Percentiles rank a stretch among this genome's conserved stretches.
phyloP scores from a whole-genome alignment of 2,797 vertebrate species.

The Syngnathus acus region DNA sequence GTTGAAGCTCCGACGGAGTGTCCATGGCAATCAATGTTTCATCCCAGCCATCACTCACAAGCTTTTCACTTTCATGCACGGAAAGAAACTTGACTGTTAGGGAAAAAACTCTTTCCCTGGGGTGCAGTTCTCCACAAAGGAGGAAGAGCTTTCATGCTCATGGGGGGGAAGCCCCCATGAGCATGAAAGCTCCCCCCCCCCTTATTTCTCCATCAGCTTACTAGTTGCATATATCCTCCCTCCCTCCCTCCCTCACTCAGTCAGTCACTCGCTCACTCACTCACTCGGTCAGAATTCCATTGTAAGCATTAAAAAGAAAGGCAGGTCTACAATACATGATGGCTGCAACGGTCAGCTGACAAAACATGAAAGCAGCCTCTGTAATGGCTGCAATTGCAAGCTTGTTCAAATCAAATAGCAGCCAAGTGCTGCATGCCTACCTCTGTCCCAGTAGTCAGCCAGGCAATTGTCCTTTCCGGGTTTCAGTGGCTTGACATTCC shows the following conservation, averaged over 20 bases:
- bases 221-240: no score
- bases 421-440: background rate
- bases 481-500: no score
- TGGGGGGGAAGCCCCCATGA: no score
- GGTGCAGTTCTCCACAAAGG: background rate
- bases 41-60: background rate
- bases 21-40: background rate
- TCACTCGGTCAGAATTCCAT: no score
- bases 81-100: background rate
- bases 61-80: background rate
- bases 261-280: no score
- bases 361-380: conserved; percentile 37
- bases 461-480: no score
- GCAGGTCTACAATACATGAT: conserved; percentile 34
- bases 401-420: conserved; percentile 15
- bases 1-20: background rate
- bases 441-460: no score
- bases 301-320: conserved; percentile 36
- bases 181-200: no score
- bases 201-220: background rate
- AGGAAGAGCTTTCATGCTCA: background rate
- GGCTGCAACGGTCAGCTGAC: conserved; percentile 49
- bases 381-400: conserved; percentile 47
- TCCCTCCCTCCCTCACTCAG: no score
- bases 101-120: background rate